phyloP scores from a whole-genome alignment of 2,113 vertebrate species.

The Raja brachyura region DNA sequence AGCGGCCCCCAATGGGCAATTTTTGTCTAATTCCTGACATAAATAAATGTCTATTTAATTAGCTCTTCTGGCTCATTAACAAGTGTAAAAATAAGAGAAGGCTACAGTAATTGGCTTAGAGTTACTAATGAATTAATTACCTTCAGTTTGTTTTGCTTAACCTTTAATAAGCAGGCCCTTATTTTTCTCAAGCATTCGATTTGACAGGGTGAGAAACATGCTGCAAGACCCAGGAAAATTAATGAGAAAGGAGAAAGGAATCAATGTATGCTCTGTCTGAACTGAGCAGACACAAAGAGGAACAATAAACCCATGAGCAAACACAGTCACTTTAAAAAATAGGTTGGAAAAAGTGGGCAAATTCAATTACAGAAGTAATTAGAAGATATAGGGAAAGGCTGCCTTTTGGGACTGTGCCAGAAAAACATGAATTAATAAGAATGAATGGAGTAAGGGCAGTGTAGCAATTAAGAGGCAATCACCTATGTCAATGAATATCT shows the following conservation, averaged over 20 bases:
- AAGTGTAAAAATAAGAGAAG: conserved; percentile 72
- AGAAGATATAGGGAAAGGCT: conserved; percentile 98
- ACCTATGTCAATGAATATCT: conserved; percentile 99
- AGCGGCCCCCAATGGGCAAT: conserved; percentile 23
- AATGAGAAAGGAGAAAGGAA: conserved; percentile 83
- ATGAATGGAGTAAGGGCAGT: conserved; percentile 86
- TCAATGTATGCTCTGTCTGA: conserved; percentile 83
- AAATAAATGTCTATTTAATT: conserved; percentile 68
- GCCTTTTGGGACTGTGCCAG: conserved; percentile 90
- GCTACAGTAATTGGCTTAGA: conserved; percentile 77
- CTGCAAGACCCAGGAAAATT: conserved; percentile 82
- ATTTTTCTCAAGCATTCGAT: conserved; percentile 62
- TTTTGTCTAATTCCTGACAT: conserved; percentile 19
- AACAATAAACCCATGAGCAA: conserved; percentile 98
- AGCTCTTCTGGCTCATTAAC: conserved; percentile 73
- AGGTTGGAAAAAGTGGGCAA: conserved; percentile 98
- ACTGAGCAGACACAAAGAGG: conserved; percentile 90
- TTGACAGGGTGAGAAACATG: conserved; percentile 73
- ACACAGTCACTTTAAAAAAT: conserved; percentile 96
- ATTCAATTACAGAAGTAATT: conserved; percentile 99
- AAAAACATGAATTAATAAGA: conserved; percentile 97
- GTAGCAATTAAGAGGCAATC: conserved; percentile 99
- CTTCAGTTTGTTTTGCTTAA: conserved; percentile 77
- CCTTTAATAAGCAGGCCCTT: conserved; percentile 72
- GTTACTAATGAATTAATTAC: conserved; percentile 90